Evolutionary conservation across 2,797 vertebrate genomes (phyloP), one percentile per base, ranked within the genome.

Genomic region (Manis javanica): DNA sequence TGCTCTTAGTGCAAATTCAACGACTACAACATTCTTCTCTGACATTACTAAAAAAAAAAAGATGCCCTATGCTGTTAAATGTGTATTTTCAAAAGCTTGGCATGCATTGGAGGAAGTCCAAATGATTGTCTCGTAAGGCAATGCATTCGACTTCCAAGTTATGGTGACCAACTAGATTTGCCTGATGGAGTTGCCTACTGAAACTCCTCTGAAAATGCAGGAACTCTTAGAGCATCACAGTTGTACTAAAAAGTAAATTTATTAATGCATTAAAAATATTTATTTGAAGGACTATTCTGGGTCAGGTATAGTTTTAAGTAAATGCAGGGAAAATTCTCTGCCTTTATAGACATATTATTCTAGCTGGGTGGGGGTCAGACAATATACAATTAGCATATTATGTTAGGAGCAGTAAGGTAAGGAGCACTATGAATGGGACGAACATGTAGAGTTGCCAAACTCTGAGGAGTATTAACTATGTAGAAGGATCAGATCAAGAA

Each of bases 1-100:
- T n/a, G 11, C 8, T 96, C 31, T 91, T 85, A 78, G 84, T 81
- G 91, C 87, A 95, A 96, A 97, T 95, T 94, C 61, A 81, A 66
- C 81, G 87, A 72, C 81, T 93, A 78, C 81, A 84, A 64, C 77
- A 77, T 92, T 94, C 21, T 95, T 96, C 55, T 92, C 31, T 87
- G 86, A 96, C 68, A 95, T 89, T 82, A 82, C 51, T 29, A 55
- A 72, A 55, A 88, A 94, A 37, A 61, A 79, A 94, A 74, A 74
- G 42, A 75, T 66, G 19, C 10, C n/a, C 46, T 91, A 12, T 63
- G 53, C 26, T 95, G 23, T 77, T 91, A 83, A 26, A 57, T 79
- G 59, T n/a, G 34, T 90, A 11, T 26, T 51, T 77, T 53, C 0
- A 3, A 78, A 90, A 69, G 83, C 31, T 37, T 61, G 37, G 21